phyloP scores from a whole-genome alignment of 2,797 vertebrate species.

The Channallabes apus region DNA sequence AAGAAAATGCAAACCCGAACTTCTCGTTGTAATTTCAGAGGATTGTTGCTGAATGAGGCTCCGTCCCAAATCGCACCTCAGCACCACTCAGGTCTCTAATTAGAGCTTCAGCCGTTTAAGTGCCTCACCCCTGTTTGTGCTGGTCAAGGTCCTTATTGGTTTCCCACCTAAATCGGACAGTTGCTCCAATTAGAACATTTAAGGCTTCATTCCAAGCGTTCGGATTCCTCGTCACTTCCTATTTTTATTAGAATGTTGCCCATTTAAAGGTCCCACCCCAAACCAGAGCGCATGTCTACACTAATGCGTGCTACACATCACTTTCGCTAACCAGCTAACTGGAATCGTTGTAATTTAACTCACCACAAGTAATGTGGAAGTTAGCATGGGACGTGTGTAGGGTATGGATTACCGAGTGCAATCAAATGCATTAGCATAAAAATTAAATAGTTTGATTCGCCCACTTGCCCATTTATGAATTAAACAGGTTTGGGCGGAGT shows the following conservation, averaged over 20 bases:
- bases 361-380: no score
- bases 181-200: no score
- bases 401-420: no score
- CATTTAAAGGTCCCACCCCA: neutral
- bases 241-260: neutral
- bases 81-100: neutral
- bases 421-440: no score
- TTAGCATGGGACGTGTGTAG: no score
- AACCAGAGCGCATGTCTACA: neutral
- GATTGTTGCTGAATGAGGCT: neutral
- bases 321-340: no score
- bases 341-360: no score
- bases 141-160: neutral
- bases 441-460: no score
- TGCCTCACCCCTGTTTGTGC: neutral
- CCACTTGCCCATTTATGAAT: no score
- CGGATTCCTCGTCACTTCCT: neutral
- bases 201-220: neutral
- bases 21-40: neutral
- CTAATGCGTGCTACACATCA: no score
- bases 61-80: neutral
- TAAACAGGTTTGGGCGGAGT: no score
- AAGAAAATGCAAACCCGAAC: neutral
- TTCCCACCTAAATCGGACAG: no score
- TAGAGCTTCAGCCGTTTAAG: neutral